These are phyloP conservation scores for Pentalonia nigronervosa DNA, from an alignment of 1,140 invertebrate genomes.

Conservation along the genomic window DNA sequence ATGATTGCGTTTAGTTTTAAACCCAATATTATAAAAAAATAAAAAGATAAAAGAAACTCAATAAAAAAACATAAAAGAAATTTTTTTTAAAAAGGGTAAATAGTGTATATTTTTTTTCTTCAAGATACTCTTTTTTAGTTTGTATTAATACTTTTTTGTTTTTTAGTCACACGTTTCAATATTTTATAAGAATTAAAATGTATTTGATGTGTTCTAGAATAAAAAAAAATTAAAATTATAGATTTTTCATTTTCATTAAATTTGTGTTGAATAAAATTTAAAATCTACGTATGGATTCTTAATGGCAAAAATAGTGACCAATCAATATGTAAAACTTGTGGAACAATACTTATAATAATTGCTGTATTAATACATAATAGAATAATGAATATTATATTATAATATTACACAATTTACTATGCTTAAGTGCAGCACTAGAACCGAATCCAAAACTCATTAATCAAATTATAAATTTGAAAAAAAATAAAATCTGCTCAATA, in stretches of 20 bases:
- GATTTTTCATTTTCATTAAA: background rate
- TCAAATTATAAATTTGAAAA: background rate
- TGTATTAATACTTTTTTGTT: background rate
- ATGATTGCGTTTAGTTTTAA: conserved; percentile 39
- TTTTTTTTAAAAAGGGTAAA: background rate
- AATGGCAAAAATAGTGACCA: background rate
- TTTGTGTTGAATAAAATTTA: background rate
- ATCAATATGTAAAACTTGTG: background rate
- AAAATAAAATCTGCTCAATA: background rate
- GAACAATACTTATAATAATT: background rate
- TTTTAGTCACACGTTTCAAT: background rate
- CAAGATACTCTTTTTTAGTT: background rate
- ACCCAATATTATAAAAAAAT: background rate
- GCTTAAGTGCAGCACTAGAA: background rate
- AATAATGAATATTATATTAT: background rate
- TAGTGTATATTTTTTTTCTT: background rate
- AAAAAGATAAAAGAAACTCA: conserved; percentile 12
- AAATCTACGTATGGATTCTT: background rate
- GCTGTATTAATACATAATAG: background rate
- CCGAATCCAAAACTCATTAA: background rate
- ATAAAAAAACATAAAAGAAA: conserved; percentile 17
- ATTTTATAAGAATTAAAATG: background rate
- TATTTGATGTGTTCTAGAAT: background rate
- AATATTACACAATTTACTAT: background rate
- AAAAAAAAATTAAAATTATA: background rate